Evolutionary conservation across 2,888 invertebrate species (phyloP).

Genomic region (Conomelus anceps): DNA sequence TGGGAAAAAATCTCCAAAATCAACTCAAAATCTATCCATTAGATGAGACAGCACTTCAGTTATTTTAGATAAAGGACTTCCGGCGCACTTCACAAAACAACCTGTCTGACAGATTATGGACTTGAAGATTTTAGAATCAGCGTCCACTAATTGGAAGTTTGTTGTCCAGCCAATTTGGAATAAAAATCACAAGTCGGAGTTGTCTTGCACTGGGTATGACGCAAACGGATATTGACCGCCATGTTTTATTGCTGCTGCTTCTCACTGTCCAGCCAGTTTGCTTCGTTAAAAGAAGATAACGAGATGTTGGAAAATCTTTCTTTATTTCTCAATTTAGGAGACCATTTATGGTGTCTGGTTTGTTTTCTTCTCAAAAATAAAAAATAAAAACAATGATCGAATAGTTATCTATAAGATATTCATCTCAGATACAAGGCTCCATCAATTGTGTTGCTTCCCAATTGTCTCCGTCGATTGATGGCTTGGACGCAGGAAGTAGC

Average conservation of each 20-base stretch:
- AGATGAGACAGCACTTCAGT: neutral
- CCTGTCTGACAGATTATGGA: neutral
- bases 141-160: neutral
- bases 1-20: neutral
- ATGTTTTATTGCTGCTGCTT: neutral
- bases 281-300: neutral
- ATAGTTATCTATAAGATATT: too few species aligned
- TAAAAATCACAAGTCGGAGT: neutral
- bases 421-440: too few species aligned
- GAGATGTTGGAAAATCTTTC: neutral
- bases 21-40: neutral
- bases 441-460: too few species aligned
- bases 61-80: neutral
- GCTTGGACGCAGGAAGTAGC: too few species aligned
- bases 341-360: neutral
- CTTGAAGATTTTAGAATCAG: neutral
- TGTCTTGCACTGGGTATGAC: neutral
- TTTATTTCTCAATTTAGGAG: neutral
- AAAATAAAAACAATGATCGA: neutral
- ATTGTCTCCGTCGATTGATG: too few species aligned
- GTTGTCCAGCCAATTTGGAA: neutral
- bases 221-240: neutral
- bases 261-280: neutral
- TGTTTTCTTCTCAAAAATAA: neutral
- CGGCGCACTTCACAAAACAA: neutral